Evolutionary conservation across 2,113 vertebrate genomes (phyloP).

Genomic region (Myanophis thanlyinensis): DNA sequence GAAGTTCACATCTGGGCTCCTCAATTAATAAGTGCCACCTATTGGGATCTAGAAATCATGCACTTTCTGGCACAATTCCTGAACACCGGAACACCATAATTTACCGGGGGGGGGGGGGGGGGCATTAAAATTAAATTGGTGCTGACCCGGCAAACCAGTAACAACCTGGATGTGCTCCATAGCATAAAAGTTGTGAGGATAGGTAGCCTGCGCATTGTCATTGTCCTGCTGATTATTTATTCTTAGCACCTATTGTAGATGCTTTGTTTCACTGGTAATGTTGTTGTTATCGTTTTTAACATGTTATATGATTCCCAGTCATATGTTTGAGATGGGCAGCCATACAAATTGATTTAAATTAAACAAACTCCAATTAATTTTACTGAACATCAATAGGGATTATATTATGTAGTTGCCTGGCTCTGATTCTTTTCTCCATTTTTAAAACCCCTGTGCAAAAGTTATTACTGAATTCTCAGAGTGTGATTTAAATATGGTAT

Average conservation of each 20-base stretch:
- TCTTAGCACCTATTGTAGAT: neutral
- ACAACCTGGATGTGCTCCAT: neutral
- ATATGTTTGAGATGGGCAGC: neutral
- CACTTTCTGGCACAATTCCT: neutral
- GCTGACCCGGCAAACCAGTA: neutral
- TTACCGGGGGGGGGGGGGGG: no score
- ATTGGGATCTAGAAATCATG: neutral
- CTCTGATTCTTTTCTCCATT: neutral
- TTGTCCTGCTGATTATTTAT: neutral
- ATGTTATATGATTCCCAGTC: neutral
- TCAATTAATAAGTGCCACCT: neutral
- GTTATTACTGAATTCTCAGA: neutral
- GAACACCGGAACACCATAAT: neutral
- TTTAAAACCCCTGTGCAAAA: neutral
- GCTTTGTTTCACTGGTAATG: neutral
- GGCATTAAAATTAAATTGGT: no score
- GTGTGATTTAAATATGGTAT: neutral
- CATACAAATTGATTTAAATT: neutral
- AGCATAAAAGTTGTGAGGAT: neutral
- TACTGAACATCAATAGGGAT: neutral
- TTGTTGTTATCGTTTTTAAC: neutral
- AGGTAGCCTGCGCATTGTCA: neutral
- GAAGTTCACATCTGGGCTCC: neutral
- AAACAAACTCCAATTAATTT: neutral
- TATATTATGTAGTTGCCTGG: neutral